Base-by-base conservation (phyloP, 2,797 vertebrate genomes). In the Hemitrygon akajei region DNA sequence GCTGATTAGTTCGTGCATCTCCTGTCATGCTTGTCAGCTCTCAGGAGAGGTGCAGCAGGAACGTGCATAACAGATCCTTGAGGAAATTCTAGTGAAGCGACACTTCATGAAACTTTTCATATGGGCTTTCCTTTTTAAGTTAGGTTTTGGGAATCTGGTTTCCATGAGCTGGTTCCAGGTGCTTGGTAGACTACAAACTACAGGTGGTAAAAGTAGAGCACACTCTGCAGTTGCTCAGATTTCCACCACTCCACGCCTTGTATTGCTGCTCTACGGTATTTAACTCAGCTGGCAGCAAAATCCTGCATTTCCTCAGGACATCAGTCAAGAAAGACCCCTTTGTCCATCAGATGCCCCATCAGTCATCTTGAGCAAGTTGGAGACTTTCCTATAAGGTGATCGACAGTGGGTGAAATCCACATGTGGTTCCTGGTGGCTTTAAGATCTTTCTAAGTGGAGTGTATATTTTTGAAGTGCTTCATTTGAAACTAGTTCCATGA, bases 231-330 rank as follows among this genome's bases (percentile, higher is more conserved):
- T 66, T 18, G 69, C 60, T 89, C 9, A 86, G 56, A 86, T 89
- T 89, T 63, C 86, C 79, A 40, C 16, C 16, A 80, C 80, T 80
- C 79, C 16, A 18, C 20, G 16, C 20, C 79, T 40, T 20, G 40
- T 40, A 37, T 40, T 40, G 79, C 12, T 37, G 37, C 40, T 40
- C 34, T 60, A 63, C 18, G 60, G 18, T 20, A n/a, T 22, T 87
- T 87, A 60, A 87, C 30, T 20, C 84, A 63, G 84, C 84, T 89
- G 86, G 86, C 86, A 89, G 18, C 63, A 89, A 34, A n/a, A 89
- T 22, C 66, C n/a, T 89, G 86, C 18, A 34, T 89, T 89, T 89
- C 60, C 7, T 11, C 66, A 89, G 63, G 7, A 22, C 86, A 37
- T 11, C 30, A 5, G 37, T n/a, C 86, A 69, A 69, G 86, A 69